phyloP scores from a whole-genome alignment of 2,888 invertebrate genomes.

The Eutolmus rufibarbis region DNA sequence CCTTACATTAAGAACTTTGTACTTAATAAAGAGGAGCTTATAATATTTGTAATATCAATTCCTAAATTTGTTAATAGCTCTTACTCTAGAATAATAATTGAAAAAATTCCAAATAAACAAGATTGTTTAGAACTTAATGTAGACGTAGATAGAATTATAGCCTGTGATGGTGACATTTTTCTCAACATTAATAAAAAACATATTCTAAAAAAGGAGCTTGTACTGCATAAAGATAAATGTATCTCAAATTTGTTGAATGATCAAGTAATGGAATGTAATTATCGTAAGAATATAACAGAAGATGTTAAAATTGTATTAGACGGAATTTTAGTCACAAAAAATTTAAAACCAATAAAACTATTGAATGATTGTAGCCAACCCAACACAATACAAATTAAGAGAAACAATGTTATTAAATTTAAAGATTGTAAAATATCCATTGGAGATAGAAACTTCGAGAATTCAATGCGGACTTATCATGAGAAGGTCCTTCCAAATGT shows the following conservation, averaged over 20 bases:
- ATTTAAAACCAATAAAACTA: background rate
- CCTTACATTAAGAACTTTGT: slow-evolving; percentile 20
- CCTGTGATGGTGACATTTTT: background rate
- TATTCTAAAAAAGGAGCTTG: slow-evolving; percentile 2
- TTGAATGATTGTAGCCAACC: slow-evolving; percentile 2
- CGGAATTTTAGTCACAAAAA: background rate
- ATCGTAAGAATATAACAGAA: slow-evolving; percentile 4
- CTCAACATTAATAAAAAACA: background rate
- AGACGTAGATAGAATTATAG: background rate
- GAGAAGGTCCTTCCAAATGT: background rate
- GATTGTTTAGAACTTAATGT: slow-evolving; percentile 14
- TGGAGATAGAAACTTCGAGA: background rate
- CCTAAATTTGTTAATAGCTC: background rate
- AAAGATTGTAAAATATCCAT: slow-evolving; percentile 17
- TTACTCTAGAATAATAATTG: slow-evolving; percentile 4
- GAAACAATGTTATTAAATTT: slow-evolving; percentile 18
- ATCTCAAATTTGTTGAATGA: slow-evolving; percentile 12
- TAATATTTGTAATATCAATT: slow-evolving; percentile 28
- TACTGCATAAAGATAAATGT: slow-evolving; percentile 3
- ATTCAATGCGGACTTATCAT: background rate
- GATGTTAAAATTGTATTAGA: background rate
- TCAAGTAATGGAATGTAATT: slow-evolving; percentile 15
- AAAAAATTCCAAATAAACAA: slow-evolving; percentile 36
- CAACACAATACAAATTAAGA: background rate
- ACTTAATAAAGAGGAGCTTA: background rate